A percentile compares a stretch with the other conserved stretches of the same genome.
Conservation (phyloP, 2,888 invertebrate genomes). For the Chromoteleia sp. region DNA sequence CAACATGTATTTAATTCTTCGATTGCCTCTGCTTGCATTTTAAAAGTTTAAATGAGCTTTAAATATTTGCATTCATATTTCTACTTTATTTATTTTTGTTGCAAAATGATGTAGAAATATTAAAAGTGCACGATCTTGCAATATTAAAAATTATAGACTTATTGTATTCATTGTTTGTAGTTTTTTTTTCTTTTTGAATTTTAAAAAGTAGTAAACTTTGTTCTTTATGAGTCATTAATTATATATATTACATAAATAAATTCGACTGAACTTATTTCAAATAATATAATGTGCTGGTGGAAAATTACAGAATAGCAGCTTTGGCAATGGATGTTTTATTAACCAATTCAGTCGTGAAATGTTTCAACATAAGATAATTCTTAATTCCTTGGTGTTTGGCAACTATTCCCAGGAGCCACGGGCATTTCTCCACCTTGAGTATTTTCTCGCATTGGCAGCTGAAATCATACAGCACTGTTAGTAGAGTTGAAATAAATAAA, state of each 20-base stretch:
- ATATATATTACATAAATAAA: slow-evolving; percentile 18
- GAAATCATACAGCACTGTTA: slow-evolving; percentile 31
- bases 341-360: slow-evolving; percentile 50
- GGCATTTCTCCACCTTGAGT: slow-evolving; percentile 87
- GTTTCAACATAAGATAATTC: slow-evolving; percentile 24
- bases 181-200: not conserved
- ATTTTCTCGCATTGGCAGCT: slow-evolving; percentile 83
- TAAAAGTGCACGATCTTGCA: not conserved
- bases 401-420: slow-evolving; percentile 86
- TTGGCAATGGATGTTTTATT: slow-evolving; percentile 63
- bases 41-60: no score
- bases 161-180: not conserved
- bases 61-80: no score
- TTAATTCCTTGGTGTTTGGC: slow-evolving; percentile 85
- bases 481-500: no score
- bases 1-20: slow-evolving; percentile 19
- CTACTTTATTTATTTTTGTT: not conserved
- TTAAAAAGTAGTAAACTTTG: slow-evolving; percentile 17
- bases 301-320: slow-evolving; percentile 40
- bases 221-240: slow-evolving; percentile 5
- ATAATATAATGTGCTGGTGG: slow-evolving; percentile 33
- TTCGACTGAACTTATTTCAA: slow-evolving; percentile 29
- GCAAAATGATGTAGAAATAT: slow-evolving; percentile 10
- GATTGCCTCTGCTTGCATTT: slow-evolving; percentile 5
- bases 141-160: not conserved